Conservation (phyloP, 1,140 invertebrate species). For the Meloidogyne floridensis region DNA sequence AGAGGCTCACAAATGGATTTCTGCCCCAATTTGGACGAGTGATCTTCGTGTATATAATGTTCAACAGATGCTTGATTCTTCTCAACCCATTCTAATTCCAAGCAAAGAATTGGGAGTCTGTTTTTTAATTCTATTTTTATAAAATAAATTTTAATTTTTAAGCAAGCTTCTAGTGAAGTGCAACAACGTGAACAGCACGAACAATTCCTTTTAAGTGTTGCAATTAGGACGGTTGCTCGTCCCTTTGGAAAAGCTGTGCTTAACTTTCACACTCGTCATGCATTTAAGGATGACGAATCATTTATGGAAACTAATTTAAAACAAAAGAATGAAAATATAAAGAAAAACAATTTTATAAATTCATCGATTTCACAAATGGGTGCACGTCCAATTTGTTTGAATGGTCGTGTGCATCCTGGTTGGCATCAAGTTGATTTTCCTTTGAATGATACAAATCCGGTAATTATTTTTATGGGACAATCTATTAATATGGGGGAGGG, state of each 20-base stretch:
- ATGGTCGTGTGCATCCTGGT: conserved; percentile 43
- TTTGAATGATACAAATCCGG: conserved; percentile 28
- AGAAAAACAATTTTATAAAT: neutral
- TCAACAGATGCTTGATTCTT: conserved; percentile 49
- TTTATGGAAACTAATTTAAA: neutral
- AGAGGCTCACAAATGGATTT: conserved; percentile 25
- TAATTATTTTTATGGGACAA: neutral
- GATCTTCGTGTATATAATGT: conserved; percentile 48
- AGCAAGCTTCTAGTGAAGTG: conserved; percentile 28
- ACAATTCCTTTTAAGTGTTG: conserved; percentile 43
- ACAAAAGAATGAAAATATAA: neutral
- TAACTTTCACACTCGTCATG: conserved; percentile 37
- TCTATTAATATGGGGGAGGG: neutral
- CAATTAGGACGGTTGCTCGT: conserved; percentile 47
- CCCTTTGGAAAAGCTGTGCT: conserved; percentile 44
- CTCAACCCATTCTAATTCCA: conserved; percentile 47
- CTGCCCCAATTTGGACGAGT: conserved; percentile 37
- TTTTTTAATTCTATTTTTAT: neutral
- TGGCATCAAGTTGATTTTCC: conserved; percentile 50
- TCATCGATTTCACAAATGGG: conserved; percentile 28
- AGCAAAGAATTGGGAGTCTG: conserved; percentile 27
- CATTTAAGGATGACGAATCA: neutral
- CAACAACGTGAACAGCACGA: conserved; percentile 50
- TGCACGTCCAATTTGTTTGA: conserved; percentile 40
- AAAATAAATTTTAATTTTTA: conserved; percentile 8